These are phyloP conservation scores for Micromussa lordhowensis DNA, from an alignment of 92 coral and sea anemone genomes.

Conservation along the genomic window DNA sequence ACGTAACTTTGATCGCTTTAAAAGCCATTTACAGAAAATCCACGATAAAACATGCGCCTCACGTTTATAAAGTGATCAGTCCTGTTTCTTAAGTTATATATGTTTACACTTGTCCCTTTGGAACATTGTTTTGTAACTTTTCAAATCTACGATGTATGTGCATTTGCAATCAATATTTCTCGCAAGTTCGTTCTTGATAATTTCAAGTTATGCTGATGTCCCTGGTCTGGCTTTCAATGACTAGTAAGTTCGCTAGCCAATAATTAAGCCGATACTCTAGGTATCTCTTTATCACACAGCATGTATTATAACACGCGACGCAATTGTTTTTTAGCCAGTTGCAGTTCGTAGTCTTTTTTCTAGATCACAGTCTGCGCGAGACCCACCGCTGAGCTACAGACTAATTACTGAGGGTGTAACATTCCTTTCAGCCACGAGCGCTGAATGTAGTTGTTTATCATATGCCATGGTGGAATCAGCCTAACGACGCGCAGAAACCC, in stretches of 20 bases:
- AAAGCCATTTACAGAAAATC: background rate
- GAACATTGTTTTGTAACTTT: background rate
- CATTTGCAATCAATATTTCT: background rate
- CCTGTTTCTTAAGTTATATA: background rate
- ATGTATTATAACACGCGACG: background rate
- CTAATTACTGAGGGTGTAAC: constrained; percentile 21
- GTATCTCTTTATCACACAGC: background rate
- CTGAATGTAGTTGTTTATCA: constrained; percentile 39
- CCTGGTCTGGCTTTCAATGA: background rate
- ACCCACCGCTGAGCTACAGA: background rate
- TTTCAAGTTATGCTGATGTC: background rate
- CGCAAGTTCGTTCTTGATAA: background rate
- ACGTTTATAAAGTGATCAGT: background rate
- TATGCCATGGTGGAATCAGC: constrained; percentile 78
- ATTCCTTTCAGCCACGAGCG: constrained; percentile 71
- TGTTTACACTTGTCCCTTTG: background rate
- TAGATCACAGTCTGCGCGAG: background rate
- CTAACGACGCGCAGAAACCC: constrained; percentile 64
- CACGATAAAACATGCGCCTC: background rate
- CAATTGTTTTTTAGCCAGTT: background rate
- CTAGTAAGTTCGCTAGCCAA: background rate
- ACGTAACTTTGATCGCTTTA: background rate
- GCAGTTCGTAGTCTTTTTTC: background rate
- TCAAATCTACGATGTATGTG: background rate
- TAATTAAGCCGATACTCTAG: background rate